phyloP scores from a whole-genome alignment of 2,888 invertebrate species.

The Drosophila prostipennis region DNA sequence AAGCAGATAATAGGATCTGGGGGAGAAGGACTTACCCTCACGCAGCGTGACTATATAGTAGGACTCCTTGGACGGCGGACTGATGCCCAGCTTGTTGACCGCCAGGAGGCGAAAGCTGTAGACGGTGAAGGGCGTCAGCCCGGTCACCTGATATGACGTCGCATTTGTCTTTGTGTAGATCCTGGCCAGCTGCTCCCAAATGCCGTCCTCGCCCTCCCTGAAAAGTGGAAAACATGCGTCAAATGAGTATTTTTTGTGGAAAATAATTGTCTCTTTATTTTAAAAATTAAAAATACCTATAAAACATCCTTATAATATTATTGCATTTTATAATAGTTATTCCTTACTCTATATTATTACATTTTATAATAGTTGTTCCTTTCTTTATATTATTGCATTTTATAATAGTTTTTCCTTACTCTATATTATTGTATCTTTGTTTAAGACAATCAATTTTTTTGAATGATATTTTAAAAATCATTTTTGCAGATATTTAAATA shows the following conservation, averaged over 20 bases:
- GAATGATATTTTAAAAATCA: too few relatives aligned
- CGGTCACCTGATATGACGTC: conserved; percentile 88
- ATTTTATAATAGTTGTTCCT: too few relatives aligned
- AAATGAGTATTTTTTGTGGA: not conserved
- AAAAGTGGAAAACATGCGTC: conserved; percentile 27
- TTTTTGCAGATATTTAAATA: too few relatives aligned
- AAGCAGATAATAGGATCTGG: not conserved
- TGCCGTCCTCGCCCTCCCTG: conserved; percentile 89
- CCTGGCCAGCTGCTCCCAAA: conserved; percentile 87
- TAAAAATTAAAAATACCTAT: too few relatives aligned
- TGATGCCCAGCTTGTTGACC: conserved; percentile 89
- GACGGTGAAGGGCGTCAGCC: conserved; percentile 89
- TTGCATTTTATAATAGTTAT: too few relatives aligned
- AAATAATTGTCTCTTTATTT: too few relatives aligned
- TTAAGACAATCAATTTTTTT: too few relatives aligned
- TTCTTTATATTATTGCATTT: too few relatives aligned
- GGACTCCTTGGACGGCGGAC: conserved; percentile 88
- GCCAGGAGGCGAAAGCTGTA: conserved; percentile 90
- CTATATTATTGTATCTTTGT: too few relatives aligned
- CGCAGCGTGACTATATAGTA: conserved; percentile 90
- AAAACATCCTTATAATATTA: too few relatives aligned
- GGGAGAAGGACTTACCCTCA: conserved; percentile 86
- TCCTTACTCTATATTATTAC: too few relatives aligned
- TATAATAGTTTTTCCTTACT: too few relatives aligned
- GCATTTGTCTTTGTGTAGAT: conserved; percentile 88